Evolutionary conservation across 2,888 invertebrate genomes (phyloP).

Genomic region (Drosophila melanosoma): DNA sequence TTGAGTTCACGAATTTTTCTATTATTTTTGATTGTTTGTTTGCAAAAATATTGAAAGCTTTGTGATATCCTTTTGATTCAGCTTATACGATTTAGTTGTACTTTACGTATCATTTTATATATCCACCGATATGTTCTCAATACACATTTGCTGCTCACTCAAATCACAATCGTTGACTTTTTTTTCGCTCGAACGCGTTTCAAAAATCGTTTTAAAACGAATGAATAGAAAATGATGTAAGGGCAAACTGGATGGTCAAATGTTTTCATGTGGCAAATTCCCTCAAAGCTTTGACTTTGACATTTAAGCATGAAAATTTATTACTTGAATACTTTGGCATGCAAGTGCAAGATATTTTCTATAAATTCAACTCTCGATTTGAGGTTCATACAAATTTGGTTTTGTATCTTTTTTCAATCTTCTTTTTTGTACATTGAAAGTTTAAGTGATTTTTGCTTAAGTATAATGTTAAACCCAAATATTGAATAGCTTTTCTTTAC

Average conservation of each 20-base stretch:
- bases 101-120: conserved; percentile 42
- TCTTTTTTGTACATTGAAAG: background rate
- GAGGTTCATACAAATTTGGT: background rate
- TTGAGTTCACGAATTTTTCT: background rate
- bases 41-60: conserved; percentile 6
- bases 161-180: conserved; percentile 69
- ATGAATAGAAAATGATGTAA: conserved; percentile 15
- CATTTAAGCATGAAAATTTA: background rate
- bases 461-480: background rate
- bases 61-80: conserved; percentile 28
- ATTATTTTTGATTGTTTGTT: conserved; percentile 10
- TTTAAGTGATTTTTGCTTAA: background rate
- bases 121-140: conserved; percentile 7
- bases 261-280: conserved; percentile 42
- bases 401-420: background rate
- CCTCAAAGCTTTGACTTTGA: conserved; percentile 20
- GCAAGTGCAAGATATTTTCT: background rate
- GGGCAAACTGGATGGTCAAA: conserved; percentile 28
- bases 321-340: conserved; percentile 2
- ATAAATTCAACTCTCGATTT: background rate
- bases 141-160: conserved; percentile 29
- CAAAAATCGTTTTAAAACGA: conserved; percentile 51
- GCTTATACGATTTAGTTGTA: conserved; percentile 28
- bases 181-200: conserved; percentile 56
- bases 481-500: background rate